These are phyloP conservation scores for Alexandromys fortis DNA, from an alignment of 2,113 vertebrate species.

Conservation along the genomic window DNA sequence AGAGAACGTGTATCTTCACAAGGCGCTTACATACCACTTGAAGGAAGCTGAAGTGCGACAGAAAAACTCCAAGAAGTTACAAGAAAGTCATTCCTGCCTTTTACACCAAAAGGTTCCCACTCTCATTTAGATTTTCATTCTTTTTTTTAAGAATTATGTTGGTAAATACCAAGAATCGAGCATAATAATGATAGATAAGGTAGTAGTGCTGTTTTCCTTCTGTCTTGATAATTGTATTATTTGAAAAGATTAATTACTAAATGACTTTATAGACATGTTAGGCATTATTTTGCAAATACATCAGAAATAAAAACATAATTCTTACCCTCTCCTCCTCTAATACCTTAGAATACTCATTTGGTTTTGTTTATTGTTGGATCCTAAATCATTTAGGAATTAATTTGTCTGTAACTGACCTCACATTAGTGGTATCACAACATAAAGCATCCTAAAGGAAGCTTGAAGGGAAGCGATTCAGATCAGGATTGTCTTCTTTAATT, in stretches of 20 bases:
- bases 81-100: constrained; percentile 84
- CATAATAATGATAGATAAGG: constrained; percentile 9
- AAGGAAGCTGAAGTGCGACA: constrained; percentile 86
- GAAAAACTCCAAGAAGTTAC: constrained; percentile 83
- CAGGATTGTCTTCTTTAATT: constrained; percentile 16
- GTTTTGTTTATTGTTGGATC: constrained; percentile 35
- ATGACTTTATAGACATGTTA: constrained; percentile 34
- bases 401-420: constrained; percentile 3
- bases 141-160: constrained; percentile 79
- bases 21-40: constrained; percentile 86
- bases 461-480: constrained; percentile 18
- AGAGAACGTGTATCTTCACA: constrained; percentile 88
- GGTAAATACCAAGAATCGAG: constrained; percentile 16
- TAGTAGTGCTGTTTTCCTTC: constrained; percentile 39
- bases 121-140: constrained; percentile 53
- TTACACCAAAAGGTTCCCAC: constrained; percentile 87
- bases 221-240: constrained; percentile 24
- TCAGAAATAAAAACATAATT: constrained; percentile 37
- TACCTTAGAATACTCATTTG: constrained; percentile 57
- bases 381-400: constrained; percentile 14
- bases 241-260: constrained; percentile 36
- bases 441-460: constrained; percentile 29
- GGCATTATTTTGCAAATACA: constrained; percentile 47
- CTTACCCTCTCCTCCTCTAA: neutral
- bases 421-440: neutral